Percentiles rank a stretch among this genome's conserved stretches.
Evolutionary conservation across 2,113 vertebrate genomes (phyloP).

Genomic region (Pycnonotus jocosus): DNA sequence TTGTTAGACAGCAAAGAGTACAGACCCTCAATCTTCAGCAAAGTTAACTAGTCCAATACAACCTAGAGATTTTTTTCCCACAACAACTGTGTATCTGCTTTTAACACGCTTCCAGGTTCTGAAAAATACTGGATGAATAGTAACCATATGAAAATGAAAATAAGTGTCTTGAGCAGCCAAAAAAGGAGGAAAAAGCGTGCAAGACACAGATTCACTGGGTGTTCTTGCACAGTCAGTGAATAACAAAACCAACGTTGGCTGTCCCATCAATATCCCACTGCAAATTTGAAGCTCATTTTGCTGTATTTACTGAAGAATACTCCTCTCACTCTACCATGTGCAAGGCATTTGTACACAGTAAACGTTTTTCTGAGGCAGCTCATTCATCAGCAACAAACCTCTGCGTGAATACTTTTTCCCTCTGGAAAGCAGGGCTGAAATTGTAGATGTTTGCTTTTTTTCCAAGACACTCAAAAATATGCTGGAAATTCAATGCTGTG

Average conservation of each 20-base stretch:
- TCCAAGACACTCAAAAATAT: neutral
- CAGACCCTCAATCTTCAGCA: neutral
- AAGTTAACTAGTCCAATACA: neutral
- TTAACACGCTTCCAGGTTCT: neutral
- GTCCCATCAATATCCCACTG: neutral
- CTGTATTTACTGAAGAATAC: neutral
- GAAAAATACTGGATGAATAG: neutral
- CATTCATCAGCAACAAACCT: neutral
- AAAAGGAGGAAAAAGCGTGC: neutral
- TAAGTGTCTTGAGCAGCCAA: accelerated
- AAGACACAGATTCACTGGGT: neutral
- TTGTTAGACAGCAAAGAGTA: neutral
- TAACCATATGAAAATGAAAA: neutral
- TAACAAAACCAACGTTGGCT: neutral
- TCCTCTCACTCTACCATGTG: neutral
- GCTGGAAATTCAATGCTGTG: neutral
- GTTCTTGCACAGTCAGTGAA: accelerated
- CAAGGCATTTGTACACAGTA: neutral
- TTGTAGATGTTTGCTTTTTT: neutral
- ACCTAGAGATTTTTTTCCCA: neutral
- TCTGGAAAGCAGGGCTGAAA: neutral
- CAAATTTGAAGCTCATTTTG: neutral
- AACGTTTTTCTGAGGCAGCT: neutral
- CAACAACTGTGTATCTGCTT: neutral
- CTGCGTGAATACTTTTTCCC: neutral